These are phyloP conservation scores for Cathartes aura DNA, from an alignment of 2,113 vertebrate genomes.

Conservation along the genomic window DNA sequence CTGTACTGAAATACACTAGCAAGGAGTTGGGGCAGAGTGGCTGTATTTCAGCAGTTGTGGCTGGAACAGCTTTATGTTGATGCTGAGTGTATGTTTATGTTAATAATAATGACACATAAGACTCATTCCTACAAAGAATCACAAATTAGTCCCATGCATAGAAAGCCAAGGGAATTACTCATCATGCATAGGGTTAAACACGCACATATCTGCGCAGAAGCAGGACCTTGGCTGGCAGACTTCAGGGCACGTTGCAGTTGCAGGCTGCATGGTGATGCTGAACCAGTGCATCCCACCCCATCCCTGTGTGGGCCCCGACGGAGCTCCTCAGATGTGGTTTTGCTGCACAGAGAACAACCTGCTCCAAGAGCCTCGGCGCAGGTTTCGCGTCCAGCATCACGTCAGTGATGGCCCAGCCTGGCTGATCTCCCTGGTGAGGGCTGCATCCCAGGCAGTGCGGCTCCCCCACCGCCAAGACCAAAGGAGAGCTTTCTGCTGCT, in stretches of 20 bases:
- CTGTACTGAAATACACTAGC: background rate
- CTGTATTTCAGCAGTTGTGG: background rate
- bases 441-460: background rate
- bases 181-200: background rate
- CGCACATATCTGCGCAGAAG: background rate
- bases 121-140: background rate
- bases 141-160: background rate
- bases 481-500: background rate
- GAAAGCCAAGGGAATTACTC: background rate
- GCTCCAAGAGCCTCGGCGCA: fast-evolving
- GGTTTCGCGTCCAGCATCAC: fast-evolving
- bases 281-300: fast-evolving
- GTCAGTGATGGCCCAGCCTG: background rate
- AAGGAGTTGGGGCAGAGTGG: background rate
- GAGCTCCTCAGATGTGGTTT: background rate
- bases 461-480: background rate
- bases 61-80: conserved; percentile 14
- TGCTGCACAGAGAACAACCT: background rate
- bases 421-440: background rate
- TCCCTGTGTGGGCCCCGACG: fast-evolving
- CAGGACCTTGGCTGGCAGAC: background rate
- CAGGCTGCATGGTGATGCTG: fast-evolving
- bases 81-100: background rate
- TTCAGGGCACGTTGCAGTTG: background rate
- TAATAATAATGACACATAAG: background rate